Base-by-base conservation (phyloP, 1,140 invertebrate species). In the Radopholus similis region DNA sequence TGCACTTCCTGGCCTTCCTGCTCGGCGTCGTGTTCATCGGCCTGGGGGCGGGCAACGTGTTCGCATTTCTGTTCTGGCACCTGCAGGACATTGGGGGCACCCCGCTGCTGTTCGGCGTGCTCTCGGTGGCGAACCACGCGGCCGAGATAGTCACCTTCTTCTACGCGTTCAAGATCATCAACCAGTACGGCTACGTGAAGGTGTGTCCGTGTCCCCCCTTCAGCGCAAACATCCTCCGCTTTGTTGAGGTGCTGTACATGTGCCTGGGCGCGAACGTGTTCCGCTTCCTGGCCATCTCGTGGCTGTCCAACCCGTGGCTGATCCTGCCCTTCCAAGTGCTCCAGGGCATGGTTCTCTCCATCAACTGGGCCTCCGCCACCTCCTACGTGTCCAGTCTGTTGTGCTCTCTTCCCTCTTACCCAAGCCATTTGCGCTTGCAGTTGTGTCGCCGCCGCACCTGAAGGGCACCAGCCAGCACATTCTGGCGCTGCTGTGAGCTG, bases 21-120 rank as follows among this genome's bases (percentile, higher is more conserved):
- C 91, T 96, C 77, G 91, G 97, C 0, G 90, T 93, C 21, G 97
- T 94, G 92, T 95, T 93, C 84, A 95, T 98, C 93, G 95, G 95
- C 53, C 94, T 97, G 81, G 95, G 95, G n/a, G 95, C 97, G 76
- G 95, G 95, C 0, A 86, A 98, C 69, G 95, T 97, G 66, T 99
- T 99, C 84, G 95, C 95, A 1, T 98, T 98, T 84, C 88, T 98
- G 26, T 99, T 97, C 85, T 99, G 95, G 95, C 95, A 98, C 86
- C 86, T 99, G 37, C 91, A 88, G 86, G 95, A 98, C 82, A 90
- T 93, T 76, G 93, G 92, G 2, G 95, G 95, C 15, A 90, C 92
- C 0, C 94, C 95, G 3, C 97, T 95, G 0, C 87, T 99, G 0
- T 99, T 98, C 80, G 95, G 95, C 55, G 89, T 98, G 23, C 93